Percentiles rank a stretch among this genome's conserved stretches.
These are phyloP conservation scores for Cyaniris semiargus DNA, from an alignment of 2,888 invertebrate species.

Conservation along the genomic window DNA sequence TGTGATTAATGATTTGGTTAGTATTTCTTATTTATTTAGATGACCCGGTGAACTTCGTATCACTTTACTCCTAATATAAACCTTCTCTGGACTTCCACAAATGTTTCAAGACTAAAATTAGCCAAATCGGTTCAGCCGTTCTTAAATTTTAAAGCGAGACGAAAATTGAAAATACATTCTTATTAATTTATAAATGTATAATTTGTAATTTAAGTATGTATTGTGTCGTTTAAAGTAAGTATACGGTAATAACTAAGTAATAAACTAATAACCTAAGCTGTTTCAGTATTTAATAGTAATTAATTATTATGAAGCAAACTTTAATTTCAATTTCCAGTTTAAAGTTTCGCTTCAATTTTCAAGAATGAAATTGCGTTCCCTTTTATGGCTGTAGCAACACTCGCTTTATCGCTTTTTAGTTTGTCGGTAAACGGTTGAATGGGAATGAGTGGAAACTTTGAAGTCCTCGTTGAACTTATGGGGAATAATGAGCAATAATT, in stretches of 20 bases:
- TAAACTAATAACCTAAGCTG: background rate
- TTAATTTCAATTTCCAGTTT: background rate
- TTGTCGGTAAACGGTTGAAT: background rate
- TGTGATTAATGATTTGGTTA: background rate
- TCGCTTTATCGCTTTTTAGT: constrained; percentile 12
- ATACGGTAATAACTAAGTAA: too few species aligned
- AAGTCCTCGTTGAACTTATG: background rate
- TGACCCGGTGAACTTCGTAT: too few species aligned
- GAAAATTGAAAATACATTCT: too few species aligned
- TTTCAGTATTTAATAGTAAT: background rate
- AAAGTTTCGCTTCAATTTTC: background rate
- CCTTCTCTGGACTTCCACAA: too few species aligned
- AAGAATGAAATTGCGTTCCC: constrained; percentile 1
- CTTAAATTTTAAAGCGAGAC: too few species aligned
- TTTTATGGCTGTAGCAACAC: background rate
- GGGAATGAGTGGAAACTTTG: background rate
- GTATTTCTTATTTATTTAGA: background rate
- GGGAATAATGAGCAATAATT: background rate
- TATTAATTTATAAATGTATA: too few species aligned
- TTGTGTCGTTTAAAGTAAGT: too few species aligned
- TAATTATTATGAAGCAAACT: background rate
- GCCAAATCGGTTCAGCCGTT: too few species aligned
- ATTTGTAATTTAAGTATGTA: too few species aligned
- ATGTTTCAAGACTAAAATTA: too few species aligned
- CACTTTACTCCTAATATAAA: too few species aligned